These are phyloP conservation scores for Poeciliopsis gracilis DNA, from an alignment of 2,797 vertebrate species.

Conservation along the genomic window DNA sequence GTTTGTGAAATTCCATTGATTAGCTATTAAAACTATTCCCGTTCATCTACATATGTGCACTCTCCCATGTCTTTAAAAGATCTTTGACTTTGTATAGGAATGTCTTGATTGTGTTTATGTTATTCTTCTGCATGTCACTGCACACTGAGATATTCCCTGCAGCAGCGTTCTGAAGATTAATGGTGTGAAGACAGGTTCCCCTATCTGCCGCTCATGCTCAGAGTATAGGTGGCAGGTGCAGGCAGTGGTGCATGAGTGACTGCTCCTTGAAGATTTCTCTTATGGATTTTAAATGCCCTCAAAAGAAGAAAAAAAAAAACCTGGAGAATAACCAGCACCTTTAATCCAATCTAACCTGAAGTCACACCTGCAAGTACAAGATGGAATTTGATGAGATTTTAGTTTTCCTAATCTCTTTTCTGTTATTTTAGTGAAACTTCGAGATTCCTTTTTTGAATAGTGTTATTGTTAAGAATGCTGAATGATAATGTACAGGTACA, in stretches of 20 bases:
- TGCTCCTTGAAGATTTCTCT: conserved; percentile 72
- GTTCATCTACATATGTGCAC: background rate
- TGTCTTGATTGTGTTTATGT: background rate
- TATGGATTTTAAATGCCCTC: conserved; percentile 41
- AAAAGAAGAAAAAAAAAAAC: background rate
- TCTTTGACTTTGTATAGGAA: conserved; percentile 6
- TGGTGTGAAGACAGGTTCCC: conserved; percentile 56
- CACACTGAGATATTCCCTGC: conserved; percentile 51
- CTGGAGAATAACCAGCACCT: conserved; percentile 1
- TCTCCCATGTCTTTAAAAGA: background rate
- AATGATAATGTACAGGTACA: conserved; percentile 24
- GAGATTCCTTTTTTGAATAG: conserved; percentile 17
- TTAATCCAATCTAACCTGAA: conserved; percentile 29
- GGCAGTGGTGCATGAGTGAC: conserved; percentile 70
- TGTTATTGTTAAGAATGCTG: background rate
- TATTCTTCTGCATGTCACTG: conserved; percentile 15
- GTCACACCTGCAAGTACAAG: conserved; percentile 17
- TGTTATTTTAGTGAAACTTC: background rate
- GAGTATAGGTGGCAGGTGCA: conserved; percentile 73
- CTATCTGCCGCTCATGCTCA: conserved; percentile 66
- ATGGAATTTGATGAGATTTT: conserved; percentile 9
- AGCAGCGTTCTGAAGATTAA: conserved; percentile 69
- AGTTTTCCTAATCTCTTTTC: background rate
- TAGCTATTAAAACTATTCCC: background rate
- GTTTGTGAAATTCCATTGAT: background rate